phyloP scores from a whole-genome alignment of 2,888 invertebrate species.

The Trichopoda pennipes region DNA sequence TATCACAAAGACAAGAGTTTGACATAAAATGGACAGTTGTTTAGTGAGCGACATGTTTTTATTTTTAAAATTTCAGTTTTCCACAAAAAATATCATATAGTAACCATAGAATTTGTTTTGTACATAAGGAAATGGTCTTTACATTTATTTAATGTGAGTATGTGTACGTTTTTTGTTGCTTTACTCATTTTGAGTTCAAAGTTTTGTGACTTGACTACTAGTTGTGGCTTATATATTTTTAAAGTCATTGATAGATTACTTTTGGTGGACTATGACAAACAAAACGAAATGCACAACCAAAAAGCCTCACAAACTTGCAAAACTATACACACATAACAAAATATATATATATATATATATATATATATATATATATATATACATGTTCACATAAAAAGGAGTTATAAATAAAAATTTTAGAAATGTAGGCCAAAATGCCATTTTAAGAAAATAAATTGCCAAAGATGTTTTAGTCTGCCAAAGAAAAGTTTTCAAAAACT shows the following conservation, averaged over 20 bases:
- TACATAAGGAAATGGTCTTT: slow-evolving; percentile 64
- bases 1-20: slow-evolving; percentile 67
- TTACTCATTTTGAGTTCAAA: slow-evolving; percentile 62
- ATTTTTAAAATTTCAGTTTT: slow-evolving; percentile 38
- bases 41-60: slow-evolving; percentile 68
- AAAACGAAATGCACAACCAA: slow-evolving; percentile 40
- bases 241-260: slow-evolving; percentile 67
- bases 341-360: not conserved
- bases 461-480: slow-evolving; percentile 51
- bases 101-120: slow-evolving; percentile 57
- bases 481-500: slow-evolving; percentile 24
- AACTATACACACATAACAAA: too few species aligned
- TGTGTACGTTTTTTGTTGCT: slow-evolving; percentile 22
- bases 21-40: slow-evolving; percentile 70
- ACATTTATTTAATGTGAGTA: slow-evolving; percentile 11
- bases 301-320: slow-evolving; percentile 7
- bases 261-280: slow-evolving; percentile 66
- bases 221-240: slow-evolving; percentile 48
- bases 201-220: slow-evolving; percentile 65
- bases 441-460: slow-evolving; percentile 67
- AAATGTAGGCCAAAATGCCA: slow-evolving; percentile 68
- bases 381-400: slow-evolving; percentile 28
- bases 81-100: slow-evolving; percentile 34
- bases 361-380: slow-evolving; percentile 6
- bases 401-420: slow-evolving; percentile 65